A percentile compares a stretch with the other conserved stretches of the same genome.
Conservation (phyloP, 1,140 invertebrate genomes). For the Lasioglossum baleicum region DNA sequence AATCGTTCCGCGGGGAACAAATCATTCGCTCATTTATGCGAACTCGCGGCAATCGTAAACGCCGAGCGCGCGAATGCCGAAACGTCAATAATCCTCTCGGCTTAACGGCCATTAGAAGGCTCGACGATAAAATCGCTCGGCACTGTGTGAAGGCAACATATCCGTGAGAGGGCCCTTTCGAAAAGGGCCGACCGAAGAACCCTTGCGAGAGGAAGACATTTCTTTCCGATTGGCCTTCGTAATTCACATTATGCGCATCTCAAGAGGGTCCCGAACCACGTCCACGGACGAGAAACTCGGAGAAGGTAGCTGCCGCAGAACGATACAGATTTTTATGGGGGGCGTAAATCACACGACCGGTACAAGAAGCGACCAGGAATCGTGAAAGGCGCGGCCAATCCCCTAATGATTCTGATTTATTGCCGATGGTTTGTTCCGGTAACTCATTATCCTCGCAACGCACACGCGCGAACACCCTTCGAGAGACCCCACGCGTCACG, state of each 20-base stretch:
- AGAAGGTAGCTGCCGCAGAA: not conserved
- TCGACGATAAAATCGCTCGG: slow-evolving; percentile 45
- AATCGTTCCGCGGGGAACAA: not conserved
- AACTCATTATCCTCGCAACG: slow-evolving; percentile 36
- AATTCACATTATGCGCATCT: slow-evolving; percentile 42
- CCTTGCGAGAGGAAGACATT: slow-evolving; percentile 49
- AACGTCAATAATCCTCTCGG: not conserved
- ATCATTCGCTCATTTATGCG: slow-evolving; percentile 23
- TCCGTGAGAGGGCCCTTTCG: not conserved
- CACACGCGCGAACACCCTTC: not conserved
- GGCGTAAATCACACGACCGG: slow-evolving; percentile 54
- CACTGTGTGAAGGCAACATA: slow-evolving; percentile 2
- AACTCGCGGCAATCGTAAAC: not conserved
- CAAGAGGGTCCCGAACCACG: not conserved
- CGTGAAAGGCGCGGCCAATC: slow-evolving; percentile 60
- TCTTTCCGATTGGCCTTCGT: slow-evolving; percentile 47
- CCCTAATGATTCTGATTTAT: slow-evolving; percentile 65
- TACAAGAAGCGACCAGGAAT: slow-evolving; percentile 52
- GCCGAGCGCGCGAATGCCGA: not conserved
- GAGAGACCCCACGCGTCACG: slow-evolving; percentile 27
- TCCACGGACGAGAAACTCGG: not conserved
- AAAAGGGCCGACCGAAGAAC: slow-evolving; percentile 12
- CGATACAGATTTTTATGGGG: slow-evolving; percentile 63
- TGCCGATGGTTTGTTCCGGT: slow-evolving; percentile 50
- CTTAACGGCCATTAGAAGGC: slow-evolving; percentile 22